Conservation (phyloP, 2,113 vertebrate genomes). For the Romanogobio albipinnatus region DNA sequence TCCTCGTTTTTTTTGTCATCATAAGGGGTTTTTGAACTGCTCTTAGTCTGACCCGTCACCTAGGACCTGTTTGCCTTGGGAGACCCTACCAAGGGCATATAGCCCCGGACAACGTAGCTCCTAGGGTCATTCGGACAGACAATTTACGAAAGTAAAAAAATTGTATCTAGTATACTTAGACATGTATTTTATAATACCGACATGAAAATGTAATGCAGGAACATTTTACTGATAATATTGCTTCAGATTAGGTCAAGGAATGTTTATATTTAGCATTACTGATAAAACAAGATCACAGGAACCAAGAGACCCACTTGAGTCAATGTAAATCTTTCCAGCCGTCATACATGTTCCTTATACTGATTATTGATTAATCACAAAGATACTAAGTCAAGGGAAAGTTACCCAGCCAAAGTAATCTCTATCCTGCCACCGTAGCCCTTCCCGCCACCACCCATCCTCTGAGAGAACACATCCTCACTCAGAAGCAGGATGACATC, state of each 20-base stretch:
- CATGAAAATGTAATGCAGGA: background rate
- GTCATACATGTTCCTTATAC: background rate
- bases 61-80: too few relatives aligned
- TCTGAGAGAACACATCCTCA: slow-evolving; percentile 15
- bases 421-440: background rate
- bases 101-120: too few relatives aligned
- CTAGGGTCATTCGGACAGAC: too few relatives aligned
- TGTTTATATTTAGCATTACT: background rate
- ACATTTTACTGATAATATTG: background rate
- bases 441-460: background rate
- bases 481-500: slow-evolving; percentile 46
- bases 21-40: too few relatives aligned
- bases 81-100: too few relatives aligned
- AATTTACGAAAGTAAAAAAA: too few relatives aligned
- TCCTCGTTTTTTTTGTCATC: too few relatives aligned
- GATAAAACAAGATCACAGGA: background rate
- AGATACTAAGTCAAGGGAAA: background rate
- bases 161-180: background rate
- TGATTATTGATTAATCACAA: background rate
- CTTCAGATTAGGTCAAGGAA: background rate
- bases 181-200: background rate
- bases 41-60: too few relatives aligned
- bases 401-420: background rate
- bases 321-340: background rate
- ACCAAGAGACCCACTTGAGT: background rate